Percentiles rank a stretch among this genome's conserved stretches.
These are phyloP conservation scores for Chlorops oryzae DNA, from an alignment of 1,140 invertebrate species.

Conservation along the genomic window DNA sequence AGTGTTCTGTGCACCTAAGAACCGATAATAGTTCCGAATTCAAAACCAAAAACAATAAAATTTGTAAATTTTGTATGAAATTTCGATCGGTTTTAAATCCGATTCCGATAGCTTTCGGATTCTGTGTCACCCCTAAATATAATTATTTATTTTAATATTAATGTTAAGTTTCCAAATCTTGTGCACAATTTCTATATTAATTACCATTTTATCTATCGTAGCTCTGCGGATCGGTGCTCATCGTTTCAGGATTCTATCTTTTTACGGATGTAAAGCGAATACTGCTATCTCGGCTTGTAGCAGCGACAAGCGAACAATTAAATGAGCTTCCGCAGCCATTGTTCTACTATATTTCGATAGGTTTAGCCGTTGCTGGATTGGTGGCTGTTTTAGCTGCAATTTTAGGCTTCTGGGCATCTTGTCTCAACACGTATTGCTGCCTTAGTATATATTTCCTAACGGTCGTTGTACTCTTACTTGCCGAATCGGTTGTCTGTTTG, in stretches of 20 bases:
- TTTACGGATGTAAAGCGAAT: conserved; percentile 62
- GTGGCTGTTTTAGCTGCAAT: conserved; percentile 59
- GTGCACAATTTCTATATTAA: no score
- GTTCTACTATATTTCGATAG: conserved; percentile 67
- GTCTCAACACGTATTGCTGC: conserved; percentile 64
- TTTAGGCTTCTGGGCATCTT: conserved; percentile 72
- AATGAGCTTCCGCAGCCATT: conserved; percentile 58
- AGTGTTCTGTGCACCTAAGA: no score
- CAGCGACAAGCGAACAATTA: conserved; percentile 51
- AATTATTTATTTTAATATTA: no score
- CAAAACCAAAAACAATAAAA: no score
- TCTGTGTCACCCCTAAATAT: no score
- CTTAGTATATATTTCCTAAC: conserved; percentile 67
- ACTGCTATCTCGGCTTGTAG: conserved; percentile 61
- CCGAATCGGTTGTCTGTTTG: conserved; percentile 65
- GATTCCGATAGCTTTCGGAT: no score
- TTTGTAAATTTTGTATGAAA: no score
- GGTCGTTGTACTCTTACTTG: conserved; percentile 62
- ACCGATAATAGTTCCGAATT: no score
- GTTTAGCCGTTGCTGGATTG: conserved; percentile 59
- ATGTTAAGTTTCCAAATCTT: no score
- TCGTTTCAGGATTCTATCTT: conserved; percentile 63
- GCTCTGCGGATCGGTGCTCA: conserved; percentile 63
- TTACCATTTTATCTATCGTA: conserved; percentile 43
- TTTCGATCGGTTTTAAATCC: no score